Conservation (phyloP, 2,888 invertebrate genomes). For the Invenusta paracnida region DNA sequence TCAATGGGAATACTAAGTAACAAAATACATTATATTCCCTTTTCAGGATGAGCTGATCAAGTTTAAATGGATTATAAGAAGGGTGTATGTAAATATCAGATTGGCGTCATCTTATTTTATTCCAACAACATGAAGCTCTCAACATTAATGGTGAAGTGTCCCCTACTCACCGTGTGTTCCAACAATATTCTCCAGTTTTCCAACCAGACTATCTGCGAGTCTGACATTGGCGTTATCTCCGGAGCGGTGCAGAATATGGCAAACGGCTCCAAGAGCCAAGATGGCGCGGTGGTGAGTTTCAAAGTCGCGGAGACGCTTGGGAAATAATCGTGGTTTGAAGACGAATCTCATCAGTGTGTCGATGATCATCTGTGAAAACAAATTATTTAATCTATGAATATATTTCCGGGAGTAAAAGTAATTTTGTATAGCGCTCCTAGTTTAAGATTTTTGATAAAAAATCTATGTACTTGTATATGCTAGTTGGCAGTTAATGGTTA, state of each 20-base stretch:
- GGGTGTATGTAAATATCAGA: too few relatives aligned
- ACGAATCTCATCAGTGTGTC: constrained; percentile 47
- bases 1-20: too few relatives aligned
- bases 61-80: too few relatives aligned
- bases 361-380: constrained; percentile 47
- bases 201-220: constrained; percentile 45
- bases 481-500: too few relatives aligned
- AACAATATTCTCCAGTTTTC: constrained; percentile 47
- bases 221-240: constrained; percentile 46
- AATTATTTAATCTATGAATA: constrained; percentile 46
- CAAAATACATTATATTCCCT: too few relatives aligned
- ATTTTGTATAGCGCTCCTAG: too few relatives aligned
- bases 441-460: too few relatives aligned
- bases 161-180: constrained; percentile 49
- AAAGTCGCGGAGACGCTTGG: constrained; percentile 39
- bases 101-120: too few relatives aligned
- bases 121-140: too few relatives aligned
- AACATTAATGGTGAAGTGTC: neutral
- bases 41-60: too few relatives aligned
- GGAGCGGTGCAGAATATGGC: constrained; percentile 44
- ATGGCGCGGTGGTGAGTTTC: constrained; percentile 47
- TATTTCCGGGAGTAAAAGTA: too few relatives aligned
- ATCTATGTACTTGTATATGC: too few relatives aligned
- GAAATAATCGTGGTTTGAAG: constrained; percentile 46
- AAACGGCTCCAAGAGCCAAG: constrained; percentile 47